Conservation (phyloP, 2,888 invertebrate genomes). For the Xanthia icteritia region DNA sequence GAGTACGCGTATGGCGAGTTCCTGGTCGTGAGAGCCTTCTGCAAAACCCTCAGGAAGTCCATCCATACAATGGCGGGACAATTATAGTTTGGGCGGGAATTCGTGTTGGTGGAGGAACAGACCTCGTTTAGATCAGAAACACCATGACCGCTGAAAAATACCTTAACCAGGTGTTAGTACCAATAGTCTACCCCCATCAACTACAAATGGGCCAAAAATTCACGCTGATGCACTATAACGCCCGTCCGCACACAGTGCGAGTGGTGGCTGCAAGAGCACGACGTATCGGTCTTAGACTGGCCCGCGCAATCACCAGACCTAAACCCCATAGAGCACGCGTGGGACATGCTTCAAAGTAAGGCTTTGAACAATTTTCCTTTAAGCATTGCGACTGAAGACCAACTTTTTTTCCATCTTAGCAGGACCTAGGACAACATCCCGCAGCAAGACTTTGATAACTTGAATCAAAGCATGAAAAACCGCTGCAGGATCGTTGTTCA, state of each 20-base stretch:
- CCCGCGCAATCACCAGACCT: not conserved
- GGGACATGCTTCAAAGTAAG: not conserved
- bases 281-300: not conserved
- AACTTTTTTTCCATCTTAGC: too few species aligned
- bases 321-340: not conserved
- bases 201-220: too few species aligned
- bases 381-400: too few species aligned
- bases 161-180: too few species aligned
- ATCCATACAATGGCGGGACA: not conserved
- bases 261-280: not conserved
- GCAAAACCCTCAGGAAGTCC: not conserved
- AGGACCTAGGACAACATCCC: too few species aligned
- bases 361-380: too few species aligned
- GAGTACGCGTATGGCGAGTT: too few species aligned
- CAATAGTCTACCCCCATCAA: too few species aligned
- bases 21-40: not conserved
- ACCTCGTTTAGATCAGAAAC: not conserved
- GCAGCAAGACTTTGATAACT: too few species aligned
- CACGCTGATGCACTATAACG: not conserved
- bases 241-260: not conserved
- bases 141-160: not conserved
- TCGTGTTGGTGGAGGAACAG: not conserved
- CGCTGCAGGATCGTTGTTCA: too few species aligned
- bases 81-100: not conserved
- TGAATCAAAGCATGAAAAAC: too few species aligned